Conservation (phyloP, 2,113 vertebrate genomes). For the Saguinus imperator region DNA sequence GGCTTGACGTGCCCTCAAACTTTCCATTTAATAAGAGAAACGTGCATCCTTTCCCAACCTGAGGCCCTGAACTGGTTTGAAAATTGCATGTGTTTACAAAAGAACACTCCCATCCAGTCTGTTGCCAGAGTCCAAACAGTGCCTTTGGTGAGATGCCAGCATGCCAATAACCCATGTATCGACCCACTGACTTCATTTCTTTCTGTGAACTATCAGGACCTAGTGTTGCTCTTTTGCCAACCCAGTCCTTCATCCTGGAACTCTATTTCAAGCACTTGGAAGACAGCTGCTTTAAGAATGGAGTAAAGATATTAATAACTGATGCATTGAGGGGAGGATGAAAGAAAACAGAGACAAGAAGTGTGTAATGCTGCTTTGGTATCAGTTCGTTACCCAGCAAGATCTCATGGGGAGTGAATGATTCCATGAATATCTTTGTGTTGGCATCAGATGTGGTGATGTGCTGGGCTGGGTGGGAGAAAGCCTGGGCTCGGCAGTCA, state of each 20-base stretch:
- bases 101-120: neutral
- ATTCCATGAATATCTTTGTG: neutral
- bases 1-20: neutral
- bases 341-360: neutral
- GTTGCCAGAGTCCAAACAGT: slow-evolving; percentile 27
- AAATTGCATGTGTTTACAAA: neutral
- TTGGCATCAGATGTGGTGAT: neutral
- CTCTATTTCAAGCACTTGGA: slow-evolving; percentile 29
- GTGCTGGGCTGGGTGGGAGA: neutral
- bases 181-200: slow-evolving; percentile 49
- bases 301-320: slow-evolving; percentile 25
- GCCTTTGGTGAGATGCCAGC: neutral
- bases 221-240: neutral
- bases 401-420: neutral
- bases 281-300: neutral
- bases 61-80: neutral
- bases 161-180: neutral
- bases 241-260: neutral
- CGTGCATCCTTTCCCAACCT: neutral
- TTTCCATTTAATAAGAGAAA: neutral
- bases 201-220: neutral
- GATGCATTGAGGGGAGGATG: neutral
- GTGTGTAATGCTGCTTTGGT: neutral
- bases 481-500: neutral
- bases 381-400: neutral